Conservation (phyloP, 2,797 vertebrate genomes). For the Trachurus trachurus region DNA sequence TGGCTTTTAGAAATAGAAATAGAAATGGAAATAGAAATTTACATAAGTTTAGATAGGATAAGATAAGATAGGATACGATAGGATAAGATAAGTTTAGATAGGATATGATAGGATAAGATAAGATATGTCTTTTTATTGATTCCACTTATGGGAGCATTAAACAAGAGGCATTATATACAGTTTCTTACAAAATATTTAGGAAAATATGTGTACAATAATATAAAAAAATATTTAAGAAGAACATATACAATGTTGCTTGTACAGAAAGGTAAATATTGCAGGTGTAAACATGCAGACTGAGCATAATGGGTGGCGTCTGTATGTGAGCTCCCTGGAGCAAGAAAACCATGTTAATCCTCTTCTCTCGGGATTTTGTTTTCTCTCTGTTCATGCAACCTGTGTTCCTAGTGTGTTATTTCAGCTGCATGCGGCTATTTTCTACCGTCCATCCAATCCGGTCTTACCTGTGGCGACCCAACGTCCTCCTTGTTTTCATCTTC, state of each 20-base stretch:
- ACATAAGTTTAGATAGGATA: too few relatives aligned
- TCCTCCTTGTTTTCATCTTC: background rate
- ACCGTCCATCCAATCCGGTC: conserved; percentile 9
- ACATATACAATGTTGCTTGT: too few relatives aligned
- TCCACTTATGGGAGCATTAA: too few relatives aligned
- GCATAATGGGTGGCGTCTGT: background rate
- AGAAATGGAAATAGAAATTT: too few relatives aligned
- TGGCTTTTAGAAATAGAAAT: background rate
- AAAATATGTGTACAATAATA: too few relatives aligned
- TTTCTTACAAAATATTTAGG: too few relatives aligned
- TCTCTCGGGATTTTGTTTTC: background rate
- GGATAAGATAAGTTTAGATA: too few relatives aligned
- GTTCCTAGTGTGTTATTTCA: background rate
- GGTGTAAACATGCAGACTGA: background rate
- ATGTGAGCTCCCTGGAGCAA: background rate
- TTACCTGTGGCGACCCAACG: conserved; percentile 66
- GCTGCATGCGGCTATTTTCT: background rate
- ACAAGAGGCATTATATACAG: too few relatives aligned
- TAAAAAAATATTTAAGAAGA: too few relatives aligned
- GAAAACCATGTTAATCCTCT: background rate
- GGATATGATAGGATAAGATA: too few relatives aligned
- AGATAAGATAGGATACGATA: too few relatives aligned
- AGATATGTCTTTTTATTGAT: too few relatives aligned
- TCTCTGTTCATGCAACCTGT: background rate
- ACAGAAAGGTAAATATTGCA: background rate